phyloP scores from a whole-genome alignment of 1,140 invertebrate genomes.

The Ladona fulva region DNA sequence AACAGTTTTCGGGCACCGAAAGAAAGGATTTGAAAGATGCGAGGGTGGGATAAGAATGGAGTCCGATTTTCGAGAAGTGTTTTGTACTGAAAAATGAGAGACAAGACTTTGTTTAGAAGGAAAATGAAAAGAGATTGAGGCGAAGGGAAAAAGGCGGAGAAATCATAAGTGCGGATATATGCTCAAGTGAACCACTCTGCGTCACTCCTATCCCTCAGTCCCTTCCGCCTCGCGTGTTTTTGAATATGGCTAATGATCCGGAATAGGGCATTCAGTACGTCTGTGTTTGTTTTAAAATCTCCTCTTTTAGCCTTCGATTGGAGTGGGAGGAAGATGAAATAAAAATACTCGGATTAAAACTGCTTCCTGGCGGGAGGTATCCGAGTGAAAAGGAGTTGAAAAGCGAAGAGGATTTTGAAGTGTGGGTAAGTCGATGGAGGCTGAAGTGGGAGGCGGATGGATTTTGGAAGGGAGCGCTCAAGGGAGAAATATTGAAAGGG shows the following conservation, averaged over 20 bases:
- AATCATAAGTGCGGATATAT: neutral
- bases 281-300: slow-evolving; percentile 7
- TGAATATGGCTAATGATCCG: slow-evolving; percentile 1
- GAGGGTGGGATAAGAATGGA: neutral
- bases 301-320: neutral
- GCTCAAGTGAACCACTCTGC: neutral
- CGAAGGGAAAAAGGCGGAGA: neutral
- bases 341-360: too few species aligned
- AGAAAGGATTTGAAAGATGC: neutral
- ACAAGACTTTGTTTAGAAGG: too few species aligned
- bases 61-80: too few species aligned
- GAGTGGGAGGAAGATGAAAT: neutral
- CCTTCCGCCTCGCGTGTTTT: neutral
- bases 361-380: too few species aligned
- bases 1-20: neutral
- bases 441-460: neutral
- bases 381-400: neutral
- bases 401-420: neutral
- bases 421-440: neutral
- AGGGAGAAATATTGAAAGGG: neutral
- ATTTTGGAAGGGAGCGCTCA: neutral
- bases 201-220: neutral
- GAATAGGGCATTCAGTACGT: neutral
- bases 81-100: too few species aligned
- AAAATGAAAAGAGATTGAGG: too few species aligned